Evolutionary conservation across 2,888 invertebrate species (phyloP).

Genomic region (Aphidius colemani): DNA sequence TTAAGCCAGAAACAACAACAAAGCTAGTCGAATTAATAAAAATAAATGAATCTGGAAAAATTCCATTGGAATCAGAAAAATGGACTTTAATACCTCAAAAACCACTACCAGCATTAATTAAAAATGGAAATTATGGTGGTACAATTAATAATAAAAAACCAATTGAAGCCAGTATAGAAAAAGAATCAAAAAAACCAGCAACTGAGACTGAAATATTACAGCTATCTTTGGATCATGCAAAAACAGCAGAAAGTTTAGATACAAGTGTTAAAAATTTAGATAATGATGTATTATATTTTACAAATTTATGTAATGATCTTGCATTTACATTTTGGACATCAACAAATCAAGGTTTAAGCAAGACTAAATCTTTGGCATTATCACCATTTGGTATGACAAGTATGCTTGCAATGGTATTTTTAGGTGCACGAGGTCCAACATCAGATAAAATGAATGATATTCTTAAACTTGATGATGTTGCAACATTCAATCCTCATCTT

Average conservation of each 20-base stretch:
- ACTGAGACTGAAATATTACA: no score
- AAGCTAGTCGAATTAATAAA: slow-evolving; percentile 17
- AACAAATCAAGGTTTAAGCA: slow-evolving; percentile 70
- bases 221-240: slow-evolving; percentile 59
- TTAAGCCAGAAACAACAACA: slow-evolving; percentile 14
- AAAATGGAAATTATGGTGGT: no score
- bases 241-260: slow-evolving; percentile 70
- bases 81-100: slow-evolving; percentile 37
- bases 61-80: slow-evolving; percentile 21
- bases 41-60: slow-evolving; percentile 14
- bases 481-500: slow-evolving; percentile 87
- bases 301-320: slow-evolving; percentile 81
- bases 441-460: slow-evolving; percentile 91
- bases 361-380: slow-evolving; percentile 76
- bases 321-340: slow-evolving; percentile 85
- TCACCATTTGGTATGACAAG: slow-evolving; percentile 87
- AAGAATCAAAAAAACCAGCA: no score
- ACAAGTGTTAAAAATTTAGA: slow-evolving; percentile 74
- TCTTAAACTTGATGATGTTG: slow-evolving; percentile 82
- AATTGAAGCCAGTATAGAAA: no score
- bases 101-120: slow-evolving; percentile 21
- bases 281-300: slow-evolving; percentile 77
- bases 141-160: no score
- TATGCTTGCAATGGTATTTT: slow-evolving; percentile 86
- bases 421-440: slow-evolving; percentile 84